Base-by-base conservation (phyloP, 2,113 vertebrate genomes). In the Callaeas wilsoni region DNA sequence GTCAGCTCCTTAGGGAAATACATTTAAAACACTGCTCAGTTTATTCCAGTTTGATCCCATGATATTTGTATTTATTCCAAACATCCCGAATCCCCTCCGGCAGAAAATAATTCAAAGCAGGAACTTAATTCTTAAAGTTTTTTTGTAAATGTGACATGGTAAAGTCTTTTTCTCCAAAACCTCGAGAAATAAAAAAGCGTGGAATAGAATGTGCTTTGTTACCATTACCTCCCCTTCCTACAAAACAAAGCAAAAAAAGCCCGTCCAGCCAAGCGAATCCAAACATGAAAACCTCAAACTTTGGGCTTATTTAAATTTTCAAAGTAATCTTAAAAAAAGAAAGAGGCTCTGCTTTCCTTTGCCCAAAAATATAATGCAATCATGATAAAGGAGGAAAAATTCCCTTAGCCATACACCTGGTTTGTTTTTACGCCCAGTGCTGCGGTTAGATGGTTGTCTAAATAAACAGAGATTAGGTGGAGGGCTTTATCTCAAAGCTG, bases 401-500 rank as follows among this genome's bases (percentile, higher is more conserved):
- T 96, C 67, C 78, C 63, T 69, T 71, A 87, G 91, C 93, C 21
- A 5, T 93, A 78, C 74, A 96, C 95, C 90, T 94, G 78, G 86
- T 90, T 96, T 95, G 64, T 80, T 97, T 96, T 95, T 88, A 37
- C 25, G 2, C 89, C 84, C 35, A 3, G 82, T 73, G 50, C 79
- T 95, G 88, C 10, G 30, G 65, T 85, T 92, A 89, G 91, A 96
- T 96, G 94, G 95, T 98, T 98, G 97, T 97, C 97, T 96, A 98
- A 98, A 97, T 97, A 95, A 95, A 98, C 97, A 97, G 93, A 98
- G 98, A 98, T 98, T 97, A 93, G 77, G 90, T 88, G 68, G 74
- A 96, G 88, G 87, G 93, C 88, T 97, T 98, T 98, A 98, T 98
- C 98, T 97, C 94, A 84, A 97, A 97, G 96, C 96, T 97, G 96